These are phyloP conservation scores for Manacus vitellinus DNA, from an alignment of 2,113 vertebrate genomes.

Conservation along the genomic window DNA sequence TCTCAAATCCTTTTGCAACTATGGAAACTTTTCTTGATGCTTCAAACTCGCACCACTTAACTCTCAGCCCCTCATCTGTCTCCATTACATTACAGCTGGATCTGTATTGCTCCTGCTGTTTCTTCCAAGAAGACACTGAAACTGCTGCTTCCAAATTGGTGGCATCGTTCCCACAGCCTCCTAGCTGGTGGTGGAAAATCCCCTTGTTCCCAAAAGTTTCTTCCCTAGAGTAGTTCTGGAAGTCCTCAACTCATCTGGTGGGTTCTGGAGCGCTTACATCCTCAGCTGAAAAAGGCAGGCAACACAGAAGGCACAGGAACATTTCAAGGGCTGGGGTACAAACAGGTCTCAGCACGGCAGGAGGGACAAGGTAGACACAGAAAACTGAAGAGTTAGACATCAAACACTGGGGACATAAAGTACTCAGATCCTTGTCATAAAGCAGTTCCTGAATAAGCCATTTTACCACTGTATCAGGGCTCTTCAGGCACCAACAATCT, in stretches of 20 bases:
- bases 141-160: not conserved
- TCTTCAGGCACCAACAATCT: not conserved
- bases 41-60: too few species aligned
- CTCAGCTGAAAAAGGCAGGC: not conserved
- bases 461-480: not conserved
- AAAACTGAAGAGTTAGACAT: not conserved
- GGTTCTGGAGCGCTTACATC: not conserved
- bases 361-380: not conserved
- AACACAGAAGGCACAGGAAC: not conserved
- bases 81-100: not conserved
- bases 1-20: not conserved
- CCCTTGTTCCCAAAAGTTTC: not conserved
- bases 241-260: not conserved
- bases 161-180: not conserved
- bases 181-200: accelerated
- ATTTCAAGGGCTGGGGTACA: not conserved
- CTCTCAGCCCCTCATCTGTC: not conserved
- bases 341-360: not conserved
- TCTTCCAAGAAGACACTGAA: not conserved
- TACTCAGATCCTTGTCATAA: not conserved
- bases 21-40: not conserved
- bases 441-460: not conserved
- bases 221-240: not conserved
- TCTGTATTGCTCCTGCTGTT: not conserved
- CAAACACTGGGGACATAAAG: not conserved